Conservation (phyloP, 2,888 invertebrate species). For the Alloscopus bannaensis region DNA sequence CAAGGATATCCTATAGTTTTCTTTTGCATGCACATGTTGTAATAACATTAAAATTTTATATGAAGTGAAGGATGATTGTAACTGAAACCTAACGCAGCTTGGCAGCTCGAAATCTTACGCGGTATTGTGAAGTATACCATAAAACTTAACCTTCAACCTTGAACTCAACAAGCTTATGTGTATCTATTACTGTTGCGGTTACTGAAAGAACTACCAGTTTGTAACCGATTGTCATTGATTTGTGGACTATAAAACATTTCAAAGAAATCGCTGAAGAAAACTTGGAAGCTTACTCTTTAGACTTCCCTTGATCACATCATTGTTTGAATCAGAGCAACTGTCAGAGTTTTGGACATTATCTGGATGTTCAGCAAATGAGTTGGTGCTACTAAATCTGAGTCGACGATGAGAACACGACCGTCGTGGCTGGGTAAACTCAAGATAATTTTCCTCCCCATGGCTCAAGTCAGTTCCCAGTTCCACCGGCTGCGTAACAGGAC, state of each 20-base stretch:
- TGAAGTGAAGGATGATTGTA: no score
- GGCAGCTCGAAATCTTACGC: no score
- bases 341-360: slow-evolving; percentile 25
- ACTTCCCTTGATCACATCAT: background rate
- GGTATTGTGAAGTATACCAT: no score
- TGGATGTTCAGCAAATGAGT: slow-evolving; percentile 50
- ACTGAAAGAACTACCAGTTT: no score
- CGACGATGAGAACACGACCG: slow-evolving; percentile 43
- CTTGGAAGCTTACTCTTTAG: slow-evolving; percentile 45
- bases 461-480: slow-evolving; percentile 54
- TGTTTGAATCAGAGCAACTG: background rate
- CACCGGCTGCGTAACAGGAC: slow-evolving; percentile 46
- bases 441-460: slow-evolving; percentile 27
- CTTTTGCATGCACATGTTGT: no score
- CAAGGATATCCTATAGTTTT: no score
- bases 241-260: background rate
- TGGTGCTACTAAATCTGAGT: slow-evolving; percentile 33
- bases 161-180: no score
- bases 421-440: slow-evolving; percentile 53
- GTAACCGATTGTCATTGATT: background rate
- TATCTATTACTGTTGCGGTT: background rate
- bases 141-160: no score
- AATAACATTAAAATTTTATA: no score
- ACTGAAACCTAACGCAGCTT: no score
- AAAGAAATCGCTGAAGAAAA: slow-evolving; percentile 39